These are phyloP conservation scores for Lagenorhynchus albirostris DNA, from an alignment of 2,113 vertebrate species.

Conservation along the genomic window DNA sequence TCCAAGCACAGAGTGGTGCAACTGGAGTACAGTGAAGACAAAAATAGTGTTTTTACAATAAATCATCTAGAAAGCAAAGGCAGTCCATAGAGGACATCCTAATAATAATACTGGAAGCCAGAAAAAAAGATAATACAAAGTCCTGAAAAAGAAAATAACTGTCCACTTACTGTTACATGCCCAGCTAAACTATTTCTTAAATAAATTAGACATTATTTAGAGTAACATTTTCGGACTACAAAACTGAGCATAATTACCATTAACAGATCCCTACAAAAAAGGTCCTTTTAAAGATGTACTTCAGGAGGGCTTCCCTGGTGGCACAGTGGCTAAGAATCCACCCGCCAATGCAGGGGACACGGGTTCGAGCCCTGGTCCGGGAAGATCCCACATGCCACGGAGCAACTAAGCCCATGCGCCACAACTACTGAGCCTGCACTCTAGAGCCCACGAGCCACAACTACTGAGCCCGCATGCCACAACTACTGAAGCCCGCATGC, in stretches of 20 bases:
- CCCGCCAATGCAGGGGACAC: no score
- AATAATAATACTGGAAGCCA: neutral
- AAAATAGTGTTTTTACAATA: neutral
- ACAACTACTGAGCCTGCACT: no score
- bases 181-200: neutral
- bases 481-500: no score
- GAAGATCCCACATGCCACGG: no score
- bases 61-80: constrained; percentile 18
- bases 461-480: no score
- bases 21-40: neutral
- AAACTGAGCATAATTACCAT: constrained; percentile 2
- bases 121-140: neutral
- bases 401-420: no score
- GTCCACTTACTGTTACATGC: neutral
- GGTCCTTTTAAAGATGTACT: neutral
- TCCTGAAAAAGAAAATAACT: neutral
- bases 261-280: neutral
- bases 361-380: no score
- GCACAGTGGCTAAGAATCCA: no score
- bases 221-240: neutral
- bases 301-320: neutral
- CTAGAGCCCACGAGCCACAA: no score
- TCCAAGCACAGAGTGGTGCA: neutral
- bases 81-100: neutral
- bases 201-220: neutral